Evolutionary conservation across 2,888 invertebrate genomes (phyloP), one percentile per base, ranked within the genome.

Genomic region (Troides aeacus): DNA sequence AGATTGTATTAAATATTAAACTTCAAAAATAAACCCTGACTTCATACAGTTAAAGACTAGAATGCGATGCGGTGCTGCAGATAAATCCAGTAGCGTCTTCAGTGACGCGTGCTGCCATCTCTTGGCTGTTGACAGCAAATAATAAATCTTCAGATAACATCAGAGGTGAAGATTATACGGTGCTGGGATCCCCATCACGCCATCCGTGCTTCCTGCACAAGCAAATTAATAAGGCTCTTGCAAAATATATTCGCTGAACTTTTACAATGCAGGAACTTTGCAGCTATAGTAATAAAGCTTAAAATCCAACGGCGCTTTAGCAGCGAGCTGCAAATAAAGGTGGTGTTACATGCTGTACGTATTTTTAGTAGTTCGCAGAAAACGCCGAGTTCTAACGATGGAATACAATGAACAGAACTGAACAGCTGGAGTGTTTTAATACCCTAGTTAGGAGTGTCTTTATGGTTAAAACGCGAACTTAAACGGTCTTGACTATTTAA

Each of bases 71-170:
- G 74, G 74, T 70, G 60, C 62, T 66, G 78, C 75, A 87, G 84
- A 87, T 83, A 86, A 87, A 79, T 84, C 81, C 82, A 81, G 85
- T 85, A 83, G 85, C 84, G 77, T 77, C 74, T 75, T 78, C 83
- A 87, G 84, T 88, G 90, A 89, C 85, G 90, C 90, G 88, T 89
- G 89, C 87, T 76, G 90, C 90, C 92, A 92, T 90, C 92, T 92
- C 85, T 86, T 81, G 89, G 85, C 77, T 84, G 90, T 85, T 87
- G 90, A 90, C 90, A 89, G 89, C 84, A 84, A 83, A 85, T 88
- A 91, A 92, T 92, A 92, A 92, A 92, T 92, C 92, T 87, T 84
- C 65, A 80, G 92, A 92, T 92, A 92, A 92, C 88, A 92, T 92
- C 92, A 89, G 87, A 90, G 84, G 84, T 84, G 79, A 85, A 90